phyloP scores from a whole-genome alignment of 2,797 vertebrate genomes.

The Amniataba percoides region DNA sequence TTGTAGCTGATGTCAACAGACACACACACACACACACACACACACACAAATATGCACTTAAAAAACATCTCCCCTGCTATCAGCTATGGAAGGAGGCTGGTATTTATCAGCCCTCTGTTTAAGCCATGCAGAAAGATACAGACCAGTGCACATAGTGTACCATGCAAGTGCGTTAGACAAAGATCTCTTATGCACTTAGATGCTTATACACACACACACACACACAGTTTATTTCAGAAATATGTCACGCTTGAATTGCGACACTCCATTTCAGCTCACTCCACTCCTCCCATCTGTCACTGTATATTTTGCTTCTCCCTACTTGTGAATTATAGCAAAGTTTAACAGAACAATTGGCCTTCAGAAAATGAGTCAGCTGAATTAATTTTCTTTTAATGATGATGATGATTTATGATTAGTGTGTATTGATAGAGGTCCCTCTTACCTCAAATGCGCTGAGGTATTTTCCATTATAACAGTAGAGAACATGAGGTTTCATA shows the following conservation, averaged over 20 bases:
- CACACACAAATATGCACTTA: slow-evolving; percentile 11
- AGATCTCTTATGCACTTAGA: slow-evolving; percentile 21
- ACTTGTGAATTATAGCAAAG: slow-evolving; percentile 15
- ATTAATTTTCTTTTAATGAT: slow-evolving; percentile 38
- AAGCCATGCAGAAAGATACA: slow-evolving; percentile 57
- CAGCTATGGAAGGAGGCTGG: slow-evolving; percentile 30
- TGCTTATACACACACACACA: background rate
- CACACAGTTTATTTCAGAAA: background rate
- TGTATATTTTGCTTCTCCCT: slow-evolving; percentile 32
- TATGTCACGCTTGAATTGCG: slow-evolving; percentile 1
- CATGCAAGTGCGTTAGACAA: slow-evolving; percentile 37
- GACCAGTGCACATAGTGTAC: slow-evolving; percentile 31
- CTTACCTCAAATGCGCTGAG: background rate
- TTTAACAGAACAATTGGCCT: slow-evolving; percentile 42
- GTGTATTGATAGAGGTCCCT: slow-evolving; percentile 1
- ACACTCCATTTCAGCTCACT: slow-evolving; percentile 1
- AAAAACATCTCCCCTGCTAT: slow-evolving; percentile 27
- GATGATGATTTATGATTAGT: slow-evolving; percentile 21
- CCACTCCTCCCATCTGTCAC: background rate
- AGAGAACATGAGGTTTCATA: background rate
- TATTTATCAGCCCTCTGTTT: slow-evolving; percentile 50
- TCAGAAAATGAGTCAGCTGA: slow-evolving; percentile 11
- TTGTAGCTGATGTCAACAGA: background rate
- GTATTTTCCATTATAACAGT: slow-evolving; percentile 16
- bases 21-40: slow-evolving; percentile 19